Base-by-base conservation (phyloP, 2,113 vertebrate genomes). In the Halcyon senegalensis region DNA sequence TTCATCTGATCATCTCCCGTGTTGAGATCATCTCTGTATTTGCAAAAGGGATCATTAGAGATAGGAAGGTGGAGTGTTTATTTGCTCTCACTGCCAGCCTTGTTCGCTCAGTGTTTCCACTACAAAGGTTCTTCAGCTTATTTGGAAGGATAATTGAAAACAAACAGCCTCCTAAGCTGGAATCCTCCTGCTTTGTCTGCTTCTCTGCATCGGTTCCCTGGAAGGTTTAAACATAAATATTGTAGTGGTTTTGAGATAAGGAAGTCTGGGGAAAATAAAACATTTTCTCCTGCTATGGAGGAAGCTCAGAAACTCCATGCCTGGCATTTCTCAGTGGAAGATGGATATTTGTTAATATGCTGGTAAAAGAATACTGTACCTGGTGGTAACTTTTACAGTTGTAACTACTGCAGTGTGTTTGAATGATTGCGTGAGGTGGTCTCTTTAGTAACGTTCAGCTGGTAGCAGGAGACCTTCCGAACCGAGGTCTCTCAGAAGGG, bases 131-230 rank as follows among this genome's bases (percentile, higher is more conserved):
- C 78, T 96, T 86, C 87, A 88, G 0, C 79, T 92, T 59, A 35
- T 70, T 93, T 78, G 76, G 67, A 88, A 96, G 56, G 84, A 20
- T 90, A 91, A 96, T 91, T 92, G 63, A 92, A 96, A 80, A 35
- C 82, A 88, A 96, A 85, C 67, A 92, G 18, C 8, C 21, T 30
- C 28, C 8, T 37, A 59, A 74, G 50, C 76, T 89, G 87, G 73
- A 90, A 51, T 88, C 68, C 88, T 83, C 41, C 60, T 73, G 76
- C 76, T 84, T 55, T 74, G 59, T 58, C 62, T 90, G 53, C 35
- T 92, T 82, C 87, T 72, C 70, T 62, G 37, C 39, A 9, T n/a
- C 41, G 9, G n/a, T 67, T 79, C 44, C 76, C 44, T 90, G 82
- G 41, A 55, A 96, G 59, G 55, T 66, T 95, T 69, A 16, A 77